Evolutionary conservation across 2,888 invertebrate genomes (phyloP), one percentile per base, ranked within the genome.

Genomic region (Hermaeophaga mercurialis): DNA sequence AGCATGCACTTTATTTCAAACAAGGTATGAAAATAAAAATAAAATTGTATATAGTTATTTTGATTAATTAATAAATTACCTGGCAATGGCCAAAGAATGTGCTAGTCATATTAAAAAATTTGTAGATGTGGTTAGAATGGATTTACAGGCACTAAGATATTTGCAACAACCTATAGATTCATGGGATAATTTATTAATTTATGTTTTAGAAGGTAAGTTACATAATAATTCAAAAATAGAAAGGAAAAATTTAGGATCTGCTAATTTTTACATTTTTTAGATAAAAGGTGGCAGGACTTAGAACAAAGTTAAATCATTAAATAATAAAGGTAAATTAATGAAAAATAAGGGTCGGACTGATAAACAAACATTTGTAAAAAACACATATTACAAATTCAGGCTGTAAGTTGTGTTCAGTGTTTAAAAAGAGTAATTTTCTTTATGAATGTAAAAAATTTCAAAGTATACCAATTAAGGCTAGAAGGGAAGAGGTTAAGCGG

Each of bases 91-190:
- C 0, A 44, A 44, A 14, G 44, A 44, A 26, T 44, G 24, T 22
- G 4, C 22, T 5, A 22, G 4, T 22, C 22, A 22, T 5, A 22
- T 22, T 22, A 7, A 7, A 22, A 22, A 19, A 44, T 24, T 44
- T 44, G 24, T 44, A 22, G 44, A 26, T 24, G 41, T 26, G 9
- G 12, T 44, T 44, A 44, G 26, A 8, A 24, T 14, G 22, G 12
- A 44, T 24, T 12, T 44, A 12, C 9, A 24, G 4, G n/a, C 2
- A 6, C 24, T 44, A 26, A 24, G 24, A 44, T 14, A 7, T 1
- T 43, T 43, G 6, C 8, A 26, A 12, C n/a, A 4, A 24, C 26
- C 44, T 2, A 12, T 43, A 11, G 24, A 44, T 9, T 12, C 22
- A 12, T 44, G 26, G 11, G 43, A 26, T 44, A 22, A 22, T 22